Evolutionary conservation across 1,140 invertebrate species (phyloP).

Genomic region (Amyelois transitella): DNA sequence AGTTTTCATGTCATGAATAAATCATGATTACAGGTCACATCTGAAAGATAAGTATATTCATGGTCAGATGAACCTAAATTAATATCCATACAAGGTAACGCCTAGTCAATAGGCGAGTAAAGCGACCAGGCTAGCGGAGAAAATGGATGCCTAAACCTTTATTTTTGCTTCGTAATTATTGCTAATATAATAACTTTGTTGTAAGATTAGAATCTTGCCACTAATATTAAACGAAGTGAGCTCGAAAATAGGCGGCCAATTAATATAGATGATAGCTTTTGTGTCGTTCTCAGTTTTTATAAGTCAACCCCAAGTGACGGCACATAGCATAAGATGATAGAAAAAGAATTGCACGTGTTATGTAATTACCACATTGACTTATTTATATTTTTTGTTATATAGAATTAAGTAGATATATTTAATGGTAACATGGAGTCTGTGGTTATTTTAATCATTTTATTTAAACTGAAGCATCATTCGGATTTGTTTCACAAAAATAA

Average conservation of each 20-base stretch:
- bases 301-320: slow-evolving; percentile 36
- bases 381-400: slow-evolving; percentile 71
- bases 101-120: too few species aligned
- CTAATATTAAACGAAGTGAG: neutral
- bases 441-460: slow-evolving; percentile 17
- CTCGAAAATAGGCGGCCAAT: neutral
- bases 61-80: too few species aligned
- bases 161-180: neutral
- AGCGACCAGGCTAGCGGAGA: too few species aligned
- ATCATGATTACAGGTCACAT: neutral
- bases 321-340: slow-evolving; percentile 50
- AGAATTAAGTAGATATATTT: slow-evolving; percentile 55
- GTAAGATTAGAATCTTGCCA: too few species aligned
- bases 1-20: neutral
- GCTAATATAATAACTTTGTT: neutral
- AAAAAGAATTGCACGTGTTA: slow-evolving; percentile 66
- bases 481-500: slow-evolving; percentile 2
- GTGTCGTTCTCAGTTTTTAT: slow-evolving; percentile 18
- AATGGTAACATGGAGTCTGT: slow-evolving; percentile 32
- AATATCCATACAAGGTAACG: too few species aligned
- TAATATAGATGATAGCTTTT: slow-evolving; percentile 36
- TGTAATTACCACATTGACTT: slow-evolving; percentile 64
- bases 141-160: too few species aligned
- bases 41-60: neutral
- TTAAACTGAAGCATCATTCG: slow-evolving; percentile 12